phyloP scores from a whole-genome alignment of 2,113 vertebrate genomes.

The Carlito syrichta region DNA sequence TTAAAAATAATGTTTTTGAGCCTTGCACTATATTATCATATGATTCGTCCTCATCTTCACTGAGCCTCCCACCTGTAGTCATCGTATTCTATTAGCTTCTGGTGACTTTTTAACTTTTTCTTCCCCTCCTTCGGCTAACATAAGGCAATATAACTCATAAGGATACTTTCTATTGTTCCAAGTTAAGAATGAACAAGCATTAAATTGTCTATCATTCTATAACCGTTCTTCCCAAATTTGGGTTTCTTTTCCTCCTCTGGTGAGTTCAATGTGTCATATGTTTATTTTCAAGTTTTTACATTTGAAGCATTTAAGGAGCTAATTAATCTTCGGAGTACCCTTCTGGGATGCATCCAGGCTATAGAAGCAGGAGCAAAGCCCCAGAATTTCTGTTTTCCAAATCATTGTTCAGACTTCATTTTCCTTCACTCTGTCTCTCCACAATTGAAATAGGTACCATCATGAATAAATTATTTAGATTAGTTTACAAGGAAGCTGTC shows the following conservation, averaged over 20 bases:
- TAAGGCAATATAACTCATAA: background rate
- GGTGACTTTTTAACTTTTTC: constrained; percentile 20
- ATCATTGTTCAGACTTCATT: constrained; percentile 23
- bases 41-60: background rate
- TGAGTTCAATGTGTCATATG: constrained; percentile 39
- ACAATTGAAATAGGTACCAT: constrained; percentile 62
- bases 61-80: background rate
- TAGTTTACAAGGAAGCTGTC: constrained; percentile 77
- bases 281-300: constrained; percentile 47
- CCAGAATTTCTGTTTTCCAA: constrained; percentile 45
- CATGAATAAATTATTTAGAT: constrained; percentile 80
- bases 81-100: background rate
- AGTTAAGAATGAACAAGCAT: constrained; percentile 10
- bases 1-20: too few relatives aligned
- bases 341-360: background rate
- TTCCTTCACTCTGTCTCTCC: constrained; percentile 50
- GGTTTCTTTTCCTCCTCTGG: background rate
- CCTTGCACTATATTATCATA: constrained; percentile 18
- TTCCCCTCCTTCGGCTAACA: background rate
- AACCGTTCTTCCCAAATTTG: constrained; percentile 16
- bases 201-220: constrained; percentile 40
- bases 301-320: constrained; percentile 46
- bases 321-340: constrained; percentile 48
- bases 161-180: constrained; percentile 18
- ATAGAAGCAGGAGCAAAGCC: constrained; percentile 24